A percentile compares a stretch with the other conserved stretches of the same genome.
phyloP scores from a whole-genome alignment of 2,888 invertebrate genomes.

The Lasioglossum villosulum region DNA sequence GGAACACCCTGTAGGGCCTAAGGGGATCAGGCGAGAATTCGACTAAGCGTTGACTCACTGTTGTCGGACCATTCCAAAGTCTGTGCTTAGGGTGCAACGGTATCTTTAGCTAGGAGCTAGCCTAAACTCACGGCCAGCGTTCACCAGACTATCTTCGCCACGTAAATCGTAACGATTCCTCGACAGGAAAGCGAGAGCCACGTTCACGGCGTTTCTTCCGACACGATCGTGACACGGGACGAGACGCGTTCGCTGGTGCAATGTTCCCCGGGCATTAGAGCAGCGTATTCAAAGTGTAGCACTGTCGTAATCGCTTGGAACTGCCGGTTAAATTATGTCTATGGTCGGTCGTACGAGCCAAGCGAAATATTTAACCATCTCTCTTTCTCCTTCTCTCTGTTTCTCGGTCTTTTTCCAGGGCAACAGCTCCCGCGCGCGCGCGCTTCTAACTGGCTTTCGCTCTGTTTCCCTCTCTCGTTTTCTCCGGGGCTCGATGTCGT shows the following conservation, averaged over 20 bases:
- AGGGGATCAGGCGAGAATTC: no score
- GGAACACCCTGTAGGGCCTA: no score
- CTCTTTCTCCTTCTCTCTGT: conserved; percentile 16
- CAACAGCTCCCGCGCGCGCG: background rate
- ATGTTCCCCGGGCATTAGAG: conserved; percentile 32
- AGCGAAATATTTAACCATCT: conserved; percentile 49
- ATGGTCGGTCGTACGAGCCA: conserved; percentile 45
- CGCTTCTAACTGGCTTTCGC: conserved; percentile 27
- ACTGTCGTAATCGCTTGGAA: conserved; percentile 67
- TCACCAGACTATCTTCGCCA: background rate
- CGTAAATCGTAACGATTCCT: background rate
- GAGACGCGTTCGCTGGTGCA: background rate
- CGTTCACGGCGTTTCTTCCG: background rate
- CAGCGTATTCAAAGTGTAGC: conserved; percentile 58
- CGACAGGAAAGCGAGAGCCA: background rate
- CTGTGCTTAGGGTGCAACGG: background rate
- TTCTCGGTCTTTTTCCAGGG: conserved; percentile 3
- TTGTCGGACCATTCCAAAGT: background rate
- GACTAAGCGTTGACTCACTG: background rate
- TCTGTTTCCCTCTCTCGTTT: conserved; percentile 26
- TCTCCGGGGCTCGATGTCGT: conserved; percentile 37
- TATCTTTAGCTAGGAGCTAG: background rate
- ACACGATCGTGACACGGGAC: conserved; percentile 5
- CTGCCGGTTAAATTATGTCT: conserved; percentile 63
- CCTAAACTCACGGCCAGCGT: background rate